Percentiles rank a stretch among this genome's conserved stretches.
phyloP scores from a whole-genome alignment of 2,888 invertebrate species.

The Orthonychiurus folsomi region DNA sequence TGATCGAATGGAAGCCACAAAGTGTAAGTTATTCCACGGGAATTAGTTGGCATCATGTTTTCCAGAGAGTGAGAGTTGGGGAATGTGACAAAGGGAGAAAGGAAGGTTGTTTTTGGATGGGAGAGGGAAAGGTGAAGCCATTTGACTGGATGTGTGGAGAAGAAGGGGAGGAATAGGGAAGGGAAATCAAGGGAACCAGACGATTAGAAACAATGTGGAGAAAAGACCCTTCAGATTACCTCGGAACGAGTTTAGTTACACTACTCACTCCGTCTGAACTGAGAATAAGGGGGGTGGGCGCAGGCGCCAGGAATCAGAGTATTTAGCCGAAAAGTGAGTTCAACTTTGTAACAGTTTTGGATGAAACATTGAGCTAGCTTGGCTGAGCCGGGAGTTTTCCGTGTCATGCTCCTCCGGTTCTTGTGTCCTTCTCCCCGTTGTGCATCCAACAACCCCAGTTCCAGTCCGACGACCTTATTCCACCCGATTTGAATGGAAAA shows the following conservation, averaged over 20 bases:
- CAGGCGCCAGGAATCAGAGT: constrained; percentile 22
- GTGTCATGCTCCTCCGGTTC: background rate
- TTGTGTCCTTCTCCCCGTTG: constrained; percentile 1
- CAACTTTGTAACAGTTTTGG: constrained; percentile 9
- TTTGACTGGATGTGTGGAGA: constrained; percentile 10
- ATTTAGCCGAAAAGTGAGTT: constrained; percentile 15
- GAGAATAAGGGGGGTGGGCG: constrained; percentile 11
- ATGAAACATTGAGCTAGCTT: constrained; percentile 7
- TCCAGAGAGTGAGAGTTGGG: background rate
- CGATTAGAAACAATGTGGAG: background rate
- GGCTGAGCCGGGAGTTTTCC: background rate
- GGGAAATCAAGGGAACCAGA: too few relatives aligned
- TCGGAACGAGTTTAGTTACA: background rate
- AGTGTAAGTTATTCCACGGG: background rate
- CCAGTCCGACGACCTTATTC: background rate
- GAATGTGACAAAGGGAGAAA: background rate
- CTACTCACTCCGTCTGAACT: background rate
- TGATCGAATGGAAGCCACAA: background rate
- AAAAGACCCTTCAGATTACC: background rate
- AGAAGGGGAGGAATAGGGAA: background rate
- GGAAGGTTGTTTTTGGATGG: background rate
- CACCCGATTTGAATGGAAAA: background rate
- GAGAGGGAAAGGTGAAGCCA: constrained; percentile 8
- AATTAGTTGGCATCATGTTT: background rate
- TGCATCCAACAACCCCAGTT: background rate